Conservation (phyloP, 2,113 vertebrate species). For the Hepsetus odoe region DNA sequence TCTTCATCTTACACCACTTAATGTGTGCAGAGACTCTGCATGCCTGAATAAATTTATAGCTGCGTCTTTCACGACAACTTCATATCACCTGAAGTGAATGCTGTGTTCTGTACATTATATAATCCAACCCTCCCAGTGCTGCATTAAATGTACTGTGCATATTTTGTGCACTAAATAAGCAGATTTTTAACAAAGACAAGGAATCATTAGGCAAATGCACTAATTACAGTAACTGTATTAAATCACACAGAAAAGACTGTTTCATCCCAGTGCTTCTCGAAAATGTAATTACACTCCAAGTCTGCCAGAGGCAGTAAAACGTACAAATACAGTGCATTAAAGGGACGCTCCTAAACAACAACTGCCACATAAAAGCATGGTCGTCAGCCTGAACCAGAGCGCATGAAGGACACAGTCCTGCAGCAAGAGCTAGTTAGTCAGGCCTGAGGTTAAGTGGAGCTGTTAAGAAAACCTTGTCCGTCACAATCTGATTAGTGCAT, state of each 20-base stretch:
- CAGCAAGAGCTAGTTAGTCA: conserved; percentile 34
- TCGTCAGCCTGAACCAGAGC: conserved; percentile 28
- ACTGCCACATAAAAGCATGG: conserved; percentile 33
- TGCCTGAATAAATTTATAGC: conserved; percentile 7
- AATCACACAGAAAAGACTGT: background rate
- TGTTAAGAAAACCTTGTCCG: conserved; percentile 48
- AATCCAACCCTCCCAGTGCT: background rate
- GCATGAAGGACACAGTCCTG: conserved; percentile 29
- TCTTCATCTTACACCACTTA: background rate
- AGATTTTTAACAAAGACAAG: background rate
- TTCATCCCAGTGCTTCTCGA: conserved; percentile 2
- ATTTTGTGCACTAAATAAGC: background rate
- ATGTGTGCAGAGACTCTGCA: background rate
- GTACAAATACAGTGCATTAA: conserved; percentile 43
- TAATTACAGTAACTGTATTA: conserved; percentile 10
- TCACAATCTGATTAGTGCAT: conserved; percentile 49
- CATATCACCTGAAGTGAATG: background rate
- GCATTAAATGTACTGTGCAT: too few species aligned
- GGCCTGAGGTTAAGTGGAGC: conserved; percentile 60
- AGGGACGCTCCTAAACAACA: conserved; percentile 43
- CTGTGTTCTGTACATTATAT: background rate
- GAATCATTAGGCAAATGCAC: background rate
- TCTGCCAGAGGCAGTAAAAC: conserved; percentile 4
- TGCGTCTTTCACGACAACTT: background rate
- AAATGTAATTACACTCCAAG: conserved; percentile 10